Evolutionary conservation across 2,888 invertebrate species (phyloP), one percentile per base, ranked within the genome.

Genomic region (Kuschelorhynchus macadamiae): DNA sequence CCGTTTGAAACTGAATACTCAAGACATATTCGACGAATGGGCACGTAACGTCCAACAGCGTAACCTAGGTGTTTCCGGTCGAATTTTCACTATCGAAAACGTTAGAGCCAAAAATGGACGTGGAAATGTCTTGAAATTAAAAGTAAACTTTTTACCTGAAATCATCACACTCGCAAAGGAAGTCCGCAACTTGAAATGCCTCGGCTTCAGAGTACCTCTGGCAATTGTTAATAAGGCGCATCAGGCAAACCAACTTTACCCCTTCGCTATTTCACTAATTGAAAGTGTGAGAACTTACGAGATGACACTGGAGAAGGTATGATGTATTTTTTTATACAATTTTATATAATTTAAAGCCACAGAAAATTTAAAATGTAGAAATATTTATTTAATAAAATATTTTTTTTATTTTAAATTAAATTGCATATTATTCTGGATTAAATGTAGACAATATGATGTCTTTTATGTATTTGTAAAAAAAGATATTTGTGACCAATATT

Each of bases 201-300:
- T 98, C 57, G 97, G 97, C 71, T 98, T 97, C 85, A 91, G 99
- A 74, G 97, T 99, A 32, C 99, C 98, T 0, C 85, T 99, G 78
- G 95, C 97, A 0, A 98, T 99, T 74, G 97, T 99, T 25, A 99
- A 99, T 85, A 98, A 98, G 83, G 98, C 99, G 2, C 98, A 99
- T 85, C 97, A 97, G 83, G 98, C 98, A 0, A 98, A 98, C 84
- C 97, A 97, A 82, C 90, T 98, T 11, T 99, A 99, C 83, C 99
- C 99, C 0, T 98, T 96, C 86, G 99, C 98, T 14, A 98, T 99
- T 78, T 98, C 98, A 0, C 88, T 99, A 72, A 97, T 98, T 77
- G 98, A 98, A 85, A 97, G 97, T 82, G 95, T 98, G 32, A 90
- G 96, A 73, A 97, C 98, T 0, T 99, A 98, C 81, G 97, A 98